phyloP scores from a whole-genome alignment of 2,113 vertebrate species.

The Dipodomys ordii region DNA sequence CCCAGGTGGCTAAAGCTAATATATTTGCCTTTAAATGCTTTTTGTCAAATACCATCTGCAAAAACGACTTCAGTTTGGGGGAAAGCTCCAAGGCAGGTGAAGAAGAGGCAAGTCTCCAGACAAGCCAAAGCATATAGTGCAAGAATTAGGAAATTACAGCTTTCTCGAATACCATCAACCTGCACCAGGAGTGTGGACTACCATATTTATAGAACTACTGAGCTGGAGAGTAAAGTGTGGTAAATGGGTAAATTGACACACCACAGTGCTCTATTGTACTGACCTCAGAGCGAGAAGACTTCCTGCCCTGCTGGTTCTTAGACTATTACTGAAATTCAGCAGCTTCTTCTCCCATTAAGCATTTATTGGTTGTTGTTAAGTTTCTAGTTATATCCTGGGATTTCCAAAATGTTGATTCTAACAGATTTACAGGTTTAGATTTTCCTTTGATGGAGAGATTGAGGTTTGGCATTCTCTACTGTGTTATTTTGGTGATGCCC shows the following conservation, averaged over 20 bases:
- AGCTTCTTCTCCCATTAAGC: background rate
- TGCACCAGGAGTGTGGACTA: background rate
- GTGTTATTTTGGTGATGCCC: background rate
- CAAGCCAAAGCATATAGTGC: background rate
- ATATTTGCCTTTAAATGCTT: constrained; percentile 7
- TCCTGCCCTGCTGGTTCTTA: too few species aligned
- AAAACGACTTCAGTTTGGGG: background rate
- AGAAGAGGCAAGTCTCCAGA: background rate
- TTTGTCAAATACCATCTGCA: background rate
- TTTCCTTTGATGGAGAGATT: background rate
- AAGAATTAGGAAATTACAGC: background rate
- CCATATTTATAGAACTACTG: background rate
- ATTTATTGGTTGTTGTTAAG: background rate
- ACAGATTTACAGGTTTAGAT: constrained; percentile 12
- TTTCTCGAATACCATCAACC: background rate
- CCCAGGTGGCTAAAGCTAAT: background rate
- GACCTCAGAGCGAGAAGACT: too few species aligned
- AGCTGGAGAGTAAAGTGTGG: background rate
- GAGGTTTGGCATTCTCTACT: background rate
- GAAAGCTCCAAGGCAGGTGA: background rate
- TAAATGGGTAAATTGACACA: background rate
- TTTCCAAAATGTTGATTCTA: constrained; percentile 11
- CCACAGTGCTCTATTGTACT: background rate
- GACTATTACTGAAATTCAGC: background rate
- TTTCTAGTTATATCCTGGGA: background rate